Conservation (phyloP, 2,797 vertebrate genomes). For the Margarornis squamiger region DNA sequence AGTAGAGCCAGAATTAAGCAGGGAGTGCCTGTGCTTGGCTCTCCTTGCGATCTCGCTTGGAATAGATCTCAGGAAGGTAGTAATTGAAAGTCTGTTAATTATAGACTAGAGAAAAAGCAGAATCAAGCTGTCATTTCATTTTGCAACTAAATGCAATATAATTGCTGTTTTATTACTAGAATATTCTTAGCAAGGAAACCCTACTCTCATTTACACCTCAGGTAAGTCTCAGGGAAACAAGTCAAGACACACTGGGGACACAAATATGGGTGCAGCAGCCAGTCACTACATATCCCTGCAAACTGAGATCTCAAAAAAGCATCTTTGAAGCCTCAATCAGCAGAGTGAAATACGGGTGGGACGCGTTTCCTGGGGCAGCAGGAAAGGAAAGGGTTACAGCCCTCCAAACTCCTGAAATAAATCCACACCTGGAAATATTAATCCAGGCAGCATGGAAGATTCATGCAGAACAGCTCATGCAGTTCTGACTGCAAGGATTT, state of each 20-base stretch:
- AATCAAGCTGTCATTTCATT: constrained; percentile 38
- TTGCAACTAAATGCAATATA: constrained; percentile 9
- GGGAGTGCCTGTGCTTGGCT: neutral
- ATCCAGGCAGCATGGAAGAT: neutral
- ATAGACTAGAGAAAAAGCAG: neutral
- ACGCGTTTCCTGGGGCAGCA: fast-evolving
- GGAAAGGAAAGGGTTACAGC: neutral
- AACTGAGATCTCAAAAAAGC: neutral
- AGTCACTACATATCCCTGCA: neutral
- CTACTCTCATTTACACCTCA: neutral
- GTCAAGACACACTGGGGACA: neutral
- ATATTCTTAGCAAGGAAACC: neutral
- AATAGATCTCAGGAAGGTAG: neutral
- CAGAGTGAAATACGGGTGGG: neutral
- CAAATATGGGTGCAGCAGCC: neutral
- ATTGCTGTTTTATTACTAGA: constrained; percentile 19
- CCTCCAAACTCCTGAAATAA: neutral
- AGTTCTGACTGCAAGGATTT: neutral
- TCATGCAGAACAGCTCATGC: neutral
- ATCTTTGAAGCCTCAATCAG: neutral
- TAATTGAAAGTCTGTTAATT: constrained; percentile 39
- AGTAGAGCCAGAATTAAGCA: neutral
- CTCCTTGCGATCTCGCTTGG: neutral
- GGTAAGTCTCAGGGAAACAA: neutral
- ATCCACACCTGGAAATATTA: neutral